A percentile compares a stretch with the other conserved stretches of the same genome.
Conservation (phyloP, 2,113 vertebrate genomes). For the Theropithecus gelada region DNA sequence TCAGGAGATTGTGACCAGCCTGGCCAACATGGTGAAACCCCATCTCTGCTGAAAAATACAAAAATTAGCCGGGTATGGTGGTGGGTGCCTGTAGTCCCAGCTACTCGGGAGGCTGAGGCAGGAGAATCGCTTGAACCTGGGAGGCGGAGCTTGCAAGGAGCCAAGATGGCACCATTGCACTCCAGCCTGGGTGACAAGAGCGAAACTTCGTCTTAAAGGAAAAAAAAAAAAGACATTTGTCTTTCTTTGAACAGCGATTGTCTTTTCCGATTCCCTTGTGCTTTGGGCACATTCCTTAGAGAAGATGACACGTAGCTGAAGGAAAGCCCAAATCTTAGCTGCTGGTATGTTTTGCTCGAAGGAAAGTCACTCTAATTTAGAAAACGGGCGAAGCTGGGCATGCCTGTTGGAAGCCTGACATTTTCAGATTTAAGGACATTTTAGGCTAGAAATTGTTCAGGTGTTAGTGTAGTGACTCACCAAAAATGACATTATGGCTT, state of each 20-base stretch:
- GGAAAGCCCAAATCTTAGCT: not conserved
- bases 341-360: not conserved
- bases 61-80: too few species aligned
- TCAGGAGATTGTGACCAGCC: too few species aligned
- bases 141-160: too few species aligned
- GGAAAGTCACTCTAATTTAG: not conserved
- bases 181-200: too few species aligned
- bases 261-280: not conserved
- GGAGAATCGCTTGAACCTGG: too few species aligned
- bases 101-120: too few species aligned
- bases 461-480: not conserved
- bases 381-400: not conserved
- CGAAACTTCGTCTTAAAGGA: too few species aligned
- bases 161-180: too few species aligned
- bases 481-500: not conserved
- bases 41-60: too few species aligned
- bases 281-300: not conserved
- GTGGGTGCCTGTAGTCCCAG: too few species aligned
- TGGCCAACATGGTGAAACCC: too few species aligned
- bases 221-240: not conserved
- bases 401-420: not conserved
- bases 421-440: not conserved
- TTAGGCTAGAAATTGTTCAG: not conserved
- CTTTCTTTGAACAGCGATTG: not conserved
- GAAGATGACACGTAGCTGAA: not conserved